Evolutionary conservation across 1,140 invertebrate genomes (phyloP), one percentile per base, ranked within the genome.

Genomic region (Daktulosphaira vitifoliae): DNA sequence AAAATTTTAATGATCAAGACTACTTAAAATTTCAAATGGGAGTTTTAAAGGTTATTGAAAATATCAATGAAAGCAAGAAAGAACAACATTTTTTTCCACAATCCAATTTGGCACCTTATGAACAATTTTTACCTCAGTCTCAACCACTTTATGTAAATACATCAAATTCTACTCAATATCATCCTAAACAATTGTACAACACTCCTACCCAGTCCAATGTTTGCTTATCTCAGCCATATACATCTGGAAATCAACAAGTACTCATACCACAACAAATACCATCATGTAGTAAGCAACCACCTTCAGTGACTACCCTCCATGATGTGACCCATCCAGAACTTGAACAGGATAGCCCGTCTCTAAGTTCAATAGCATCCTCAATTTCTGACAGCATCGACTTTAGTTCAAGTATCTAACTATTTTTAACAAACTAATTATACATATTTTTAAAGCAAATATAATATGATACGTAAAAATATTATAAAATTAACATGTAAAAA

Each of bases 181-280:
- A 51, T 51, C 49, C 49, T 51, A 22, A 20, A 51, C 49, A 51
- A 51, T 51, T 51, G 25, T 51, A 22, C 49, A 51, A 51, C 49
- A 51, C 49, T 51, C 49, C 49, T 11, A 51, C n/a, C n/a, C 49
- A 29, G 16, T 51, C 49, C 23, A 51, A 51, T 29, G 25, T 51
- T 51, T 51, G n/a, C 23, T 51, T 51, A 51, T 51, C 25, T 51
- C 49, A 51, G 49, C 49, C 49, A 51, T 51, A 51, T 51, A 22
- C 49, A 51, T 22, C 49, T 51, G 49, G 49, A 51, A 51, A 51
- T 51, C 33, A 37, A 37, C 33, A 37, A 37, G 33, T 37, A 37
- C 33, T 37, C 33, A 7, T 37, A 37, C 33, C 33, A 37, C 49
- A 51, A 2, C 25, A 51, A 51, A 51, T 29, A 22, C 49, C 49